Evolutionary conservation across 2,797 vertebrate species (phyloP), one percentile per base, ranked within the genome.

Genomic region (Bradypodion pumilum): DNA sequence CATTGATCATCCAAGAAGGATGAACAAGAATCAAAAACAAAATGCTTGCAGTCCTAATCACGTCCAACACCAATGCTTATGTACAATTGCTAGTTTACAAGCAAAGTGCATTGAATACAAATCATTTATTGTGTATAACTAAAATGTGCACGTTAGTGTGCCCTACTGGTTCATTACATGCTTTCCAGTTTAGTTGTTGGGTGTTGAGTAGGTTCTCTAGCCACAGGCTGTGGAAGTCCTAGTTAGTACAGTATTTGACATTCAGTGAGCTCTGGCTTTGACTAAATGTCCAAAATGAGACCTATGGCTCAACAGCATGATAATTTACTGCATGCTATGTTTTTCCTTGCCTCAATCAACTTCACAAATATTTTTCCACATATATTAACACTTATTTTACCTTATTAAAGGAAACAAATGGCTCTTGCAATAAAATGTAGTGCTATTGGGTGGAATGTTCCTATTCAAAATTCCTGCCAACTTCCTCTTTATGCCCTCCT

Each of bases 191-290:
- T 44, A n/a, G 52, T 42, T 32, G 29, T 27, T 32, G 37, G 65
- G 37, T 10, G 29, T 60, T 60, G 21, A 78, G 4, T 40, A 60
- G 21, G 56, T 78, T 72, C 65, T 62, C 75, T 52, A 44, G 74
- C 52, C 52, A 46, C 46, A 40, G 52, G 65, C 66, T 70, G 62
- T 60, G 74, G 65, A 78, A 70, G 82, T 66, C 32, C 25, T 74
- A 49, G 9, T 52, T n/a, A n/a, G n/a, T n/a, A n/a, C n/a, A n/a
- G n/a, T n/a, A 65, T 46, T 23, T 83, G 66, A 46, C 40, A 25
- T 13, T 46, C 40, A 23, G 32, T 70, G 65, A 46, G 52, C 37
- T 84, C 70, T 83, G 52, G 40, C 65, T 83, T 78, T 70, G n/a
- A 70, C 29, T 62, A 72, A 66, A 62, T n/a, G 70, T 60, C 65